These are phyloP conservation scores for Coregonus ussuriensis DNA, from an alignment of 2,797 vertebrate genomes.

Conservation along the genomic window DNA sequence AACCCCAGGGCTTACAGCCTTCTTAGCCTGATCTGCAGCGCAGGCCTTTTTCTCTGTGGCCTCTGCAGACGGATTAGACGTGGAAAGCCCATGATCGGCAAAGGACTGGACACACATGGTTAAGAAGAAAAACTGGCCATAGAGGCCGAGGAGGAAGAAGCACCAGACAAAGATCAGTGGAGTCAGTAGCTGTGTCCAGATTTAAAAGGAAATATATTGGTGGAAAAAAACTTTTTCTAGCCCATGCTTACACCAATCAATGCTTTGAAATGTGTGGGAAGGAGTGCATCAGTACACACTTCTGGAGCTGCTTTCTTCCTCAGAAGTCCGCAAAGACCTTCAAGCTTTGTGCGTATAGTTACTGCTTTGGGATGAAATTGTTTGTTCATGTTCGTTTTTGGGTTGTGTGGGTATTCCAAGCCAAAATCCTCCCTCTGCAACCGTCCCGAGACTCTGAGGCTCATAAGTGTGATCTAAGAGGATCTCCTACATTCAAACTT, in stretches of 20 bases:
- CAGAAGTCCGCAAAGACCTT: no score
- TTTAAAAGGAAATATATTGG: no score
- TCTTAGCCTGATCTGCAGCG: slow-evolving; percentile 10
- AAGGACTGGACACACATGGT: not conserved
- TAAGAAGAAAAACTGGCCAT: not conserved
- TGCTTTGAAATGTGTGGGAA: no score
- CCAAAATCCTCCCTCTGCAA: not conserved
- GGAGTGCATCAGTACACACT: not conserved
- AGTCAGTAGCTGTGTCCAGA: no score
- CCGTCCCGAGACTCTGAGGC: not conserved
- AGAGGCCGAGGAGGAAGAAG: not conserved
- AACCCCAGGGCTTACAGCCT: slow-evolving; percentile 15
- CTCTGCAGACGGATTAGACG: slow-evolving; percentile 14
- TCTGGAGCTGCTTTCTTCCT: no score
- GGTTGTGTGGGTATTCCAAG: not conserved
- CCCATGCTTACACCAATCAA: no score
- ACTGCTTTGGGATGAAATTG: no score
- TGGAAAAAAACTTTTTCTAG: no score
- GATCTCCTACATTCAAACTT: no score
- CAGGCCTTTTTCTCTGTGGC: not conserved
- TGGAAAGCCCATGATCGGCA: slow-evolving; percentile 3
- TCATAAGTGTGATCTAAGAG: no score
- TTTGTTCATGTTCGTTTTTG: not conserved
- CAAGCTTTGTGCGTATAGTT: no score
- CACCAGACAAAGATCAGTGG: not conserved